Evolutionary conservation across 2,113 vertebrate genomes (phyloP).

Genomic region (Rissa tridactyla): DNA sequence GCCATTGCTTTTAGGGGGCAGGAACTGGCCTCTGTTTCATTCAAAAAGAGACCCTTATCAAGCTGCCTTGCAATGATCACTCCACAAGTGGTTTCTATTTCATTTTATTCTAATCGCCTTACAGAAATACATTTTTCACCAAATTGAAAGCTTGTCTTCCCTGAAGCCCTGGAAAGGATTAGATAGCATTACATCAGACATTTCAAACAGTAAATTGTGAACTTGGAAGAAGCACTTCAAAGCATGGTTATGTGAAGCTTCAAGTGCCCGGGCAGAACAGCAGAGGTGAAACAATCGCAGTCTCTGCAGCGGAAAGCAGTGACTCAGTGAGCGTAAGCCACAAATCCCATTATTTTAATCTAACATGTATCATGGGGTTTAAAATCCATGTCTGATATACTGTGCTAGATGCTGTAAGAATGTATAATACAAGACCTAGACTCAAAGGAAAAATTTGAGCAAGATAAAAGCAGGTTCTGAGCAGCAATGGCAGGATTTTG

Average conservation of each 20-base stretch:
- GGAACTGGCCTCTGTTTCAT: neutral
- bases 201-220: constrained; percentile 57
- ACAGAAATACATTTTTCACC: constrained; percentile 57
- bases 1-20: neutral
- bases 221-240: constrained; percentile 53
- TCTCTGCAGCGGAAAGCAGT: neutral
- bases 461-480: neutral
- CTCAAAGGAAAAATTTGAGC: neutral
- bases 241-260: constrained; percentile 39
- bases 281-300: neutral
- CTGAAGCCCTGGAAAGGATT: constrained; percentile 46
- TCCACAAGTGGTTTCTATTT: constrained; percentile 62
- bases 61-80: neutral
- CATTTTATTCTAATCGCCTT: constrained; percentile 50
- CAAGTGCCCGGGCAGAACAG: neutral
- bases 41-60: neutral
- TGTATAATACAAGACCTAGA: neutral
- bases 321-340: neutral
- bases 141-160: constrained; percentile 46
- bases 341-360: neutral
- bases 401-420: neutral
- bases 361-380: neutral
- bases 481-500: neutral
- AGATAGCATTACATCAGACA: constrained; percentile 50
- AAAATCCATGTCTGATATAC: neutral